Evolutionary conservation across 2,797 vertebrate genomes (phyloP), one percentile per base, ranked within the genome.

Genomic region (Darevskia mixta): DNA sequence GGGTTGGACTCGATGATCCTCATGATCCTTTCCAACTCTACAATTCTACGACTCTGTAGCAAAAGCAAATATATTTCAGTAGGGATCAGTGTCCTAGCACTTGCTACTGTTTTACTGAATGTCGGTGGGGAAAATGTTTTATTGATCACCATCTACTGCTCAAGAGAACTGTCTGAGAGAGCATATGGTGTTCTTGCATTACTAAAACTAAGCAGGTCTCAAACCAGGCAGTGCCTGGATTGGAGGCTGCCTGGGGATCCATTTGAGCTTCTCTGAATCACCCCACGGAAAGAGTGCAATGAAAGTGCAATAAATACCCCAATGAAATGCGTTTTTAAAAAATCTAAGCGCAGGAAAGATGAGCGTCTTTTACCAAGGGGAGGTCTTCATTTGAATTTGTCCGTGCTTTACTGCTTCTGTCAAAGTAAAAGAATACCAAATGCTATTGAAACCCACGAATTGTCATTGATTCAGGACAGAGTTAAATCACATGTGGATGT

Each of bases 381-480:
- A 86, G 2, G 1, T 27, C 8, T 82, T 25, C 38, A 86, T 88
- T 67, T 20, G 35, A 38, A 72, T 0, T 2, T 69, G 38, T 61
- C 64, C 17, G 3, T 91, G 41, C 8, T 27, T 35, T 89, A 72
- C 75, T 72, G 32, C 66, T 82, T 15, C 43, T 20, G 49, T 1
- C 9, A 87, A 76, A 82, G 4, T 29, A 55, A 4, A 84, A 64
- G 27, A 79, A 84, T 1, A 80, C 25, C 78, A 83, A 80, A 82
- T 86, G 0, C 0, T 89, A 73, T 82, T 95, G 88, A 66, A 91
- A 61, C 29, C 88, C 79, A 13, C 10, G 61, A 0, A 20, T 89
- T 93, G 93, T 92, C 81, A 85, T 35, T 80, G 27, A 87, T 32
- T 49, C 78, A 75, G 80, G 82, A 87, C 0, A 89, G 92, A 79